phyloP scores from a whole-genome alignment of 2,113 vertebrate genomes.

The Crotalus horridus region DNA sequence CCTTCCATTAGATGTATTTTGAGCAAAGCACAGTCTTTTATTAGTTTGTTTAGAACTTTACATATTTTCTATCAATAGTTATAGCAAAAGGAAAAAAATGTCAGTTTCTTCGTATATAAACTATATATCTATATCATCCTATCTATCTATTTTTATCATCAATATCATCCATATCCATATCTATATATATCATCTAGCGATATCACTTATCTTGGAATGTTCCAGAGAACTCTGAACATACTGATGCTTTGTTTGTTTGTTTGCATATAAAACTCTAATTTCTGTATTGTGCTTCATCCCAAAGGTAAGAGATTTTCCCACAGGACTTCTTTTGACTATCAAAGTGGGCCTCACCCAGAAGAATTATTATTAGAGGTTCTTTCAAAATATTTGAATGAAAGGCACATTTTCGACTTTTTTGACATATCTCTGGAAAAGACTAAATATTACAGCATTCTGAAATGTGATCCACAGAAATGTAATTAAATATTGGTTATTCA shows the following conservation, averaged over 20 bases:
- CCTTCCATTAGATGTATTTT: background rate
- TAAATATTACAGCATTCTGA: conserved; percentile 1
- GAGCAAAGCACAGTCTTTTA: background rate
- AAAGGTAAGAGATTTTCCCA: background rate
- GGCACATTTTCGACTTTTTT: background rate
- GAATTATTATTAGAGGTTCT: background rate
- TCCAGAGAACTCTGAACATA: background rate
- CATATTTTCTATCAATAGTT: background rate
- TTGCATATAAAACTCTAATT: background rate
- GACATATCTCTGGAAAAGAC: background rate
- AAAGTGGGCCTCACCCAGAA: background rate
- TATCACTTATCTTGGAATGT: background rate
- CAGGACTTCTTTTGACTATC: background rate
- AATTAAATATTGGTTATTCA: conserved; percentile 32
- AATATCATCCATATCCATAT: background rate
- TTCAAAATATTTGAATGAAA: background rate
- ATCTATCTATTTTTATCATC: background rate
- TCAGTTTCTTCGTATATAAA: background rate
- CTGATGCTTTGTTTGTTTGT: background rate
- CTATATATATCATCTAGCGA: too few relatives aligned
- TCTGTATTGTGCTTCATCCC: background rate
- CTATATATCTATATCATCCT: background rate
- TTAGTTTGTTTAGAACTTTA: background rate
- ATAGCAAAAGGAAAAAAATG: background rate
- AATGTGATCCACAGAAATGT: conserved; percentile 29